Conservation (phyloP, 2,888 invertebrate genomes). For the Neoitamus cyanurus region DNA sequence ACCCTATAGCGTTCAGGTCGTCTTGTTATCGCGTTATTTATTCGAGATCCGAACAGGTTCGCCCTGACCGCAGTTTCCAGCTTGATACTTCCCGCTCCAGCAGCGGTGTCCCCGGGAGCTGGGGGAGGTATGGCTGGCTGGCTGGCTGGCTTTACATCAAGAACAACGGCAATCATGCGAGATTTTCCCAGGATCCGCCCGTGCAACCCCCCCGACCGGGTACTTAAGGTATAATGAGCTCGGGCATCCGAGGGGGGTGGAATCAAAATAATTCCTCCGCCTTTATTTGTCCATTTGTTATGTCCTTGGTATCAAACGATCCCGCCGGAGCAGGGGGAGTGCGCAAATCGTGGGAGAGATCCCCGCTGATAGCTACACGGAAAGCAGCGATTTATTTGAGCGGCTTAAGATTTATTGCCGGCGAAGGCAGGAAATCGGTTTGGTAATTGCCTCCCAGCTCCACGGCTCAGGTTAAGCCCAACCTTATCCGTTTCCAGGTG, state of each 20-base stretch:
- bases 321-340: not conserved
- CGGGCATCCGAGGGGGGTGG: not conserved
- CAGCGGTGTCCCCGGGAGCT: not conserved
- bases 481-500: not conserved
- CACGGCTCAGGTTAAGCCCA: not conserved
- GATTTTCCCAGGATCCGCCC: not conserved
- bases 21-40: slow-evolving; percentile 13
- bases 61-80: not conserved
- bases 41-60: not conserved
- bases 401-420: slow-evolving; percentile 21
- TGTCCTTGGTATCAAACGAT: slow-evolving; percentile 22
- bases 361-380: slow-evolving; percentile 4
- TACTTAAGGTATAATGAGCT: slow-evolving; percentile 1
- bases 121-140: not conserved
- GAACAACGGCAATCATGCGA: not conserved
- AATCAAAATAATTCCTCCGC: slow-evolving; percentile 34
- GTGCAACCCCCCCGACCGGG: not conserved
- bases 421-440: not conserved
- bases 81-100: not conserved
- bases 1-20: not conserved
- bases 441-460: slow-evolving; percentile 13
- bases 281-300: slow-evolving; percentile 40
- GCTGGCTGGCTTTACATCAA: not conserved
- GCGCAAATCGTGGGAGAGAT: slow-evolving; percentile 4
- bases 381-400: slow-evolving; percentile 32